Conservation (phyloP, 2,888 invertebrate species). For the Hyposoter dolosus region DNA sequence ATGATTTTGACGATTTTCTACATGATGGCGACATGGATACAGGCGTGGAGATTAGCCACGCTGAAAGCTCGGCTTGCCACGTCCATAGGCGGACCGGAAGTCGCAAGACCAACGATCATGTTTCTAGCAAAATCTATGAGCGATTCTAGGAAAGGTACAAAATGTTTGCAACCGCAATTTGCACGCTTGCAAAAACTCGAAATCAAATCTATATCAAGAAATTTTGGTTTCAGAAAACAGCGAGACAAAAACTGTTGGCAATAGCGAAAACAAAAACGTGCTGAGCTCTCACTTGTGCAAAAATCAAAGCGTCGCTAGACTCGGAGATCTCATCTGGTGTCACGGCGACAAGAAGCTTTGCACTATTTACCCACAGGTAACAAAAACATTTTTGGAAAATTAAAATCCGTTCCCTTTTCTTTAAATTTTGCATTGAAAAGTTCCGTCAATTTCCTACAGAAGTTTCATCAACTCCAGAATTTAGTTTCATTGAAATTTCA, state of each 20-base stretch:
- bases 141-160: slow-evolving; percentile 77
- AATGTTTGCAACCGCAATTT: too few relatives aligned
- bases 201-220: not conserved
- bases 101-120: slow-evolving; percentile 77
- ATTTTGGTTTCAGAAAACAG: slow-evolving; percentile 43
- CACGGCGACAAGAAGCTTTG: slow-evolving; percentile 86
- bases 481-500: not conserved
- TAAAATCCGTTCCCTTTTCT: not conserved
- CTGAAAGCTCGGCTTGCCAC: slow-evolving; percentile 89
- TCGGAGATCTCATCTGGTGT: slow-evolving; percentile 88
- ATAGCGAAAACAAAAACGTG: slow-evolving; percentile 66
- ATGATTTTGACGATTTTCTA: slow-evolving; percentile 94
- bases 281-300: slow-evolving; percentile 86
- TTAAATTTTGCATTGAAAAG: not conserved
- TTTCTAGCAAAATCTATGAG: slow-evolving; percentile 76
- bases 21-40: slow-evolving; percentile 93
- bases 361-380: slow-evolving; percentile 87
- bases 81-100: slow-evolving; percentile 74
- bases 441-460: not conserved
- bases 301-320: slow-evolving; percentile 86
- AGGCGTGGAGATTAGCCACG: slow-evolving; percentile 91
- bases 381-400: slow-evolving; percentile 20
- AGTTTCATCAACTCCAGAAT: not conserved
- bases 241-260: slow-evolving; percentile 61
- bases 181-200: not conserved